Percentiles rank a stretch among this genome's conserved stretches.
Evolutionary conservation across 2,797 vertebrate species (phyloP).

Genomic region (Acrossocheilus wenchowensis): DNA sequence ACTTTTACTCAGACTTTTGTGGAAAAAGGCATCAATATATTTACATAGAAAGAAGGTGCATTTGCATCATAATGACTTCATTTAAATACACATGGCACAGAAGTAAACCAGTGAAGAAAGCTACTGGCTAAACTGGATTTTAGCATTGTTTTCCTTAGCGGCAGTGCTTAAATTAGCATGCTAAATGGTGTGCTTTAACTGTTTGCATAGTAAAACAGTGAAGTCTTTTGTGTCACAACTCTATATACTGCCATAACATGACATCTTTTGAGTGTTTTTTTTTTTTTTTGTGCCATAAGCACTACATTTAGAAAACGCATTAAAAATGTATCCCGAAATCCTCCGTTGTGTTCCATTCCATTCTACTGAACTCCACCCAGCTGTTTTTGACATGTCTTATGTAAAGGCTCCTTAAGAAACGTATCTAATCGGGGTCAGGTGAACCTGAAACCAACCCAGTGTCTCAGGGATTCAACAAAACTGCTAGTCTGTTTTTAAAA

Average conservation of each 20-base stretch:
- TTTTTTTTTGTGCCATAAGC: neutral
- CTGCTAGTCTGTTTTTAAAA: slow-evolving; percentile 2
- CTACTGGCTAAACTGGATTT: slow-evolving; percentile 11
- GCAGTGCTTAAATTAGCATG: slow-evolving; percentile 11
- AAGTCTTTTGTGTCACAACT: neutral
- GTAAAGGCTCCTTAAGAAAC: neutral
- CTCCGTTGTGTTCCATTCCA: neutral
- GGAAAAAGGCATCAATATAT: neutral
- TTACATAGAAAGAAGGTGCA: neutral
- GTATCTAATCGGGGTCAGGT: neutral
- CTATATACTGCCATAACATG: neutral
- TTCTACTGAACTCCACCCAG: neutral
- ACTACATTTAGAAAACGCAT: neutral
- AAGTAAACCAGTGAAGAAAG: neutral
- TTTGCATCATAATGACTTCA: neutral
- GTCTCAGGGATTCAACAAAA: neutral
- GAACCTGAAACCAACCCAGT: neutral
- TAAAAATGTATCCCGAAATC: neutral
- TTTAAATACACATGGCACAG: neutral
- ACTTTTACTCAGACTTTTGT: neutral
- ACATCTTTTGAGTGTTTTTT: neutral
- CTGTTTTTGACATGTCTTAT: neutral
- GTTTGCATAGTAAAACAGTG: neutral
- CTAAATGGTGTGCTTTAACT: neutral
- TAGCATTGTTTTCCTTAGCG: neutral